Conservation (phyloP, 1,140 invertebrate genomes). For the Neelides sp. region DNA sequence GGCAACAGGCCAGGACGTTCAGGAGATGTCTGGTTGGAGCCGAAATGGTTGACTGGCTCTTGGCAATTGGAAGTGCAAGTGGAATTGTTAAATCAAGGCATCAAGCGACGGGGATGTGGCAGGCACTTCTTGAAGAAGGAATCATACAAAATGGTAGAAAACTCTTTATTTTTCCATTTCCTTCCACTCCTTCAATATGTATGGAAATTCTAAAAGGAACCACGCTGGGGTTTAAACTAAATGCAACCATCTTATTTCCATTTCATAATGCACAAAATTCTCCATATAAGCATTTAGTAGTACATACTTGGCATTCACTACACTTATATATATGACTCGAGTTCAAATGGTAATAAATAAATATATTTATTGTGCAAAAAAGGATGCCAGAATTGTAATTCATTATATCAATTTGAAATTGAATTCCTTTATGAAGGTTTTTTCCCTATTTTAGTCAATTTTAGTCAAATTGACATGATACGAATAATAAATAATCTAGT, state of each 20-base stretch:
- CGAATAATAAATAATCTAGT: too few species aligned
- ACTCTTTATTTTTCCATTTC: neutral
- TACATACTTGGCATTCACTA: too few species aligned
- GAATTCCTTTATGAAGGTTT: too few species aligned
- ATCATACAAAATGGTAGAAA: conserved; percentile 59
- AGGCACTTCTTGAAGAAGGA: conserved; percentile 68
- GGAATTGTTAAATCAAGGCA: conserved; percentile 47
- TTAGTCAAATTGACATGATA: too few species aligned
- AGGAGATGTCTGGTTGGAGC: conserved; percentile 41
- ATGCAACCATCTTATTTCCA: conserved; percentile 3
- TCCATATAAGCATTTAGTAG: neutral
- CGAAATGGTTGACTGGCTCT: conserved; percentile 68
- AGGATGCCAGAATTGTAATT: too few species aligned
- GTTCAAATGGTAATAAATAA: too few species aligned
- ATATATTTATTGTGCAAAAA: too few species aligned
- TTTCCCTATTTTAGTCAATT: too few species aligned
- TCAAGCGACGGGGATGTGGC: conserved; percentile 69
- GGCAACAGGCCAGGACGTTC: conserved; percentile 41
- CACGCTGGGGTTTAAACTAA: neutral
- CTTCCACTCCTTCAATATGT: neutral
- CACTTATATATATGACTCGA: too few species aligned
- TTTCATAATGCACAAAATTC: neutral
- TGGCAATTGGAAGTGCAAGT: conserved; percentile 38
- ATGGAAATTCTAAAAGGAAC: neutral
- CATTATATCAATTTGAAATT: too few species aligned